These are phyloP conservation scores for Tineola bisselliella DNA, from an alignment of 2,888 invertebrate species.

Conservation along the genomic window DNA sequence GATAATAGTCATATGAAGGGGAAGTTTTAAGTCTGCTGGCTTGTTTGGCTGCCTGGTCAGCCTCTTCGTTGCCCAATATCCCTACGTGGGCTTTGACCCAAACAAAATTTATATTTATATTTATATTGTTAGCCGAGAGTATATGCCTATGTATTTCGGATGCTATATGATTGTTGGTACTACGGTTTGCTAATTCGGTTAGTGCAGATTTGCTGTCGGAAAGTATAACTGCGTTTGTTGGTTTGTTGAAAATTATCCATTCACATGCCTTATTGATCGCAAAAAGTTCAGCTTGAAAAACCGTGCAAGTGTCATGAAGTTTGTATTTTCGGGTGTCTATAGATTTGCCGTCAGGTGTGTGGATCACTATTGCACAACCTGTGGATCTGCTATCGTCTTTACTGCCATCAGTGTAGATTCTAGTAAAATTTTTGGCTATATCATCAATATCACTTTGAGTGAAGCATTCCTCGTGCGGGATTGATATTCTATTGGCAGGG, in stretches of 20 bases:
- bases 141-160: no score
- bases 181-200: no score
- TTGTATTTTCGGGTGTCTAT: no score
- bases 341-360: no score
- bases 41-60: no score
- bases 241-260: no score
- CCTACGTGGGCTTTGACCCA: slow-evolving; percentile 15
- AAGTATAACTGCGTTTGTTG: no score
- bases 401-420: slow-evolving; percentile 17
- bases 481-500: background rate
- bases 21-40: no score
- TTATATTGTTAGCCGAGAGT: no score
- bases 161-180: no score
- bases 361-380: slow-evolving; percentile 15
- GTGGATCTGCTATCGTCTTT: slow-evolving; percentile 14
- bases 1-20: background rate
- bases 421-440: no score
- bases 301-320: slow-evolving; percentile 17
- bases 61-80: slow-evolving; percentile 16
- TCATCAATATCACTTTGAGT: background rate
- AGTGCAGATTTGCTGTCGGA: no score
- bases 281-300: slow-evolving; percentile 17
- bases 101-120: background rate
- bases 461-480: background rate
- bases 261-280: slow-evolving; percentile 9